phyloP scores from a whole-genome alignment of 2,113 vertebrate genomes.

The Hylia prasina region DNA sequence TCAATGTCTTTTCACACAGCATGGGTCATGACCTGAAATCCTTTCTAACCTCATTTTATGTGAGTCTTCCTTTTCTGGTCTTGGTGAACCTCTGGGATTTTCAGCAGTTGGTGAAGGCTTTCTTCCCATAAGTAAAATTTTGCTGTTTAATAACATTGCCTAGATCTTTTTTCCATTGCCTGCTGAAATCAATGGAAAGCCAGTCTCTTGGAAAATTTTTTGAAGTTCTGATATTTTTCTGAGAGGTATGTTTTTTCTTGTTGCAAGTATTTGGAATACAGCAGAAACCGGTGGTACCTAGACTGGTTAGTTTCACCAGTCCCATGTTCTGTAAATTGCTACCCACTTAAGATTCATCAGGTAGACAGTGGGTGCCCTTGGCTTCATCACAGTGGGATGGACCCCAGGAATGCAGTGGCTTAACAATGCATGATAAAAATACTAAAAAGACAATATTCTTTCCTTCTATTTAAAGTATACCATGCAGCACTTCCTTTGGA shows the following conservation, averaged over 20 bases:
- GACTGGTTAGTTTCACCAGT: background rate
- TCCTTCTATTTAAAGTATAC: background rate
- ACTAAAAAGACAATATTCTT: background rate
- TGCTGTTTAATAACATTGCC: background rate
- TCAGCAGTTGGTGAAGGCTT: background rate
- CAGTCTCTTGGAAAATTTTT: background rate
- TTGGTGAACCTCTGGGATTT: background rate
- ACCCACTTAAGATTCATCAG: background rate
- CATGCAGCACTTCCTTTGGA: background rate
- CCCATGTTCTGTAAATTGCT: background rate
- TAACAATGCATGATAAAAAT: background rate
- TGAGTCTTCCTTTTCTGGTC: background rate
- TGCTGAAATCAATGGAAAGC: background rate
- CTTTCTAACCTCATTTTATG: background rate
- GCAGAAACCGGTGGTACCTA: background rate
- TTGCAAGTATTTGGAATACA: background rate
- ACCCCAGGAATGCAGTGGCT: background rate
- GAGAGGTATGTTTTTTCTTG: background rate
- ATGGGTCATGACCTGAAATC: background rate
- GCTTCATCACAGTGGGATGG: background rate
- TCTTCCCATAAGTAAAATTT: background rate
- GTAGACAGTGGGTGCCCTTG: background rate
- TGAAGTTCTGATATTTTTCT: background rate
- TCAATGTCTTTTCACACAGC: background rate
- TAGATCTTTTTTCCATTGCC: background rate